A percentile compares a stretch with the other conserved stretches of the same genome.
These are phyloP conservation scores for Myrmophylax atrothorax DNA, from an alignment of 2,113 vertebrate genomes.

Conservation along the genomic window DNA sequence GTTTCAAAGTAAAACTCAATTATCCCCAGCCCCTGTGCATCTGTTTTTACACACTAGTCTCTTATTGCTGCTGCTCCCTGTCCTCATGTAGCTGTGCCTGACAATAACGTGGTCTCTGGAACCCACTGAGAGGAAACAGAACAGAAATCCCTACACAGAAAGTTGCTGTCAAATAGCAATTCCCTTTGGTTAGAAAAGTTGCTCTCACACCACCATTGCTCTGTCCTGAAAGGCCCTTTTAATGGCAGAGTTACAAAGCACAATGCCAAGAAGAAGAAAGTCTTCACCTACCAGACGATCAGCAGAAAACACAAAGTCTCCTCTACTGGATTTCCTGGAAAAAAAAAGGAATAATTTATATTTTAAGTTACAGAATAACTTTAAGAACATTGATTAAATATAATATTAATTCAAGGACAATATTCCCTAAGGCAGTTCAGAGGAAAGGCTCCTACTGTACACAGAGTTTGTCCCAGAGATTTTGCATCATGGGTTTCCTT, in stretches of 20 bases:
- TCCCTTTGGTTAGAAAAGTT: background rate
- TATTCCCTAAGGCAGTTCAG: background rate
- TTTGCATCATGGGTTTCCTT: background rate
- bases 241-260: background rate
- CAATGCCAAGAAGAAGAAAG: constrained; percentile 34
- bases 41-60: background rate
- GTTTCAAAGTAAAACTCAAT: background rate
- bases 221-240: background rate
- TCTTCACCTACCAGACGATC: constrained; percentile 90
- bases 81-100: background rate
- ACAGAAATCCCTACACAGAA: background rate
- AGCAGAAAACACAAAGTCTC: constrained; percentile 96
- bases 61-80: background rate
- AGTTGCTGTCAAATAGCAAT: background rate
- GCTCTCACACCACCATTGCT: background rate
- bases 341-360: constrained; percentile 29
- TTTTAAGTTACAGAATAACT: background rate
- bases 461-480: background rate
- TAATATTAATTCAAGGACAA: background rate
- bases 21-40: background rate
- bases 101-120: background rate
- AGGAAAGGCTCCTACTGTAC: background rate
- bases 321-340: constrained; percentile 93
- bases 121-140: background rate
- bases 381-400: background rate